Percentiles rank a stretch among this genome's conserved stretches.
These are phyloP conservation scores for Bicyclus anynana DNA, from an alignment of 1,140 invertebrate species.

Conservation along the genomic window DNA sequence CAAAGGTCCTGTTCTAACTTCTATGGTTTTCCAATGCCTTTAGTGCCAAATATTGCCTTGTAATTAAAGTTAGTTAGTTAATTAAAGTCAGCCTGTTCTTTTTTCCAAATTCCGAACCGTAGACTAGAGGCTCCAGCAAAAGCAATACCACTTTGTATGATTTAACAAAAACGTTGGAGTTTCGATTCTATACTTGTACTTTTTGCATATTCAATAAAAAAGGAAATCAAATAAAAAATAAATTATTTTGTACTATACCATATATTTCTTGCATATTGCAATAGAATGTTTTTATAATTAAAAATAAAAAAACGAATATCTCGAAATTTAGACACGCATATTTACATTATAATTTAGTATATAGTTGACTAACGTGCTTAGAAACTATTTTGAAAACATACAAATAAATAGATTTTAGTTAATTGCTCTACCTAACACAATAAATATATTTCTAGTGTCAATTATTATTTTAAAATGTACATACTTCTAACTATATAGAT, in stretches of 20 bases:
- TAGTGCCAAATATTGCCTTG: no score
- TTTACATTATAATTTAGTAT: slow-evolving; percentile 28
- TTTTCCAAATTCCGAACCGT: no score
- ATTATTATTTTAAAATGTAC: slow-evolving; percentile 28
- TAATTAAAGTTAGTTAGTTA: no score
- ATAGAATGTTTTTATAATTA: slow-evolving; percentile 36
- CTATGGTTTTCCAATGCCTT: no score
- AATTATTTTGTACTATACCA: slow-evolving; percentile 46
- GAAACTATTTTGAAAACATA: slow-evolving; percentile 21
- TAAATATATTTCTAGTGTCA: slow-evolving; percentile 29
- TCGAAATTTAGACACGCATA: slow-evolving; percentile 31
- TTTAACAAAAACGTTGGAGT: no score
- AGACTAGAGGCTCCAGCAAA: no score
- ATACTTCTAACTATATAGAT: slow-evolving; percentile 7
- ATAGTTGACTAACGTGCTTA: slow-evolving; percentile 24
- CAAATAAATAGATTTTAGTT: slow-evolving; percentile 28
- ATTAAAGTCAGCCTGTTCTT: no score
- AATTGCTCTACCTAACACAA: slow-evolving; percentile 27
- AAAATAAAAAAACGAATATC: slow-evolving; percentile 33
- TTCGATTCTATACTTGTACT: no score
- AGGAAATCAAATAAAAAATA: slow-evolving; percentile 22
- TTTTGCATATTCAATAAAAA: background rate
- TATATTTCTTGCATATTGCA: slow-evolving; percentile 37
- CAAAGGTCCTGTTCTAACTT: no score
- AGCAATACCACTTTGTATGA: no score